These are phyloP conservation scores for Solenopsis invicta DNA, from an alignment of 1,140 invertebrate genomes.

Conservation along the genomic window DNA sequence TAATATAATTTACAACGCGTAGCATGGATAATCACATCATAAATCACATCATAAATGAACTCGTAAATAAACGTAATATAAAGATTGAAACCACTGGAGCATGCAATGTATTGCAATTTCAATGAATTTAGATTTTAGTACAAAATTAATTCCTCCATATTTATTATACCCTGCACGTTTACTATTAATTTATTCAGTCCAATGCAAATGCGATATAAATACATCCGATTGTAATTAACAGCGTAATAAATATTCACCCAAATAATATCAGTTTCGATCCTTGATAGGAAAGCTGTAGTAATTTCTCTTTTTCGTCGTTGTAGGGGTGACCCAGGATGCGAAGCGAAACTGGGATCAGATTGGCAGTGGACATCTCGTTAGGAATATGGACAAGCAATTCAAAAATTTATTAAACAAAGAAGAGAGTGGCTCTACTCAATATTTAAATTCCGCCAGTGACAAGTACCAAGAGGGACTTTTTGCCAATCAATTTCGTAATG, in stretches of 20 bases:
- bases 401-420: not conserved
- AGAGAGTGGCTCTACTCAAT: not conserved
- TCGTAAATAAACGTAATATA: not conserved
- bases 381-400: not conserved
- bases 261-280: not conserved
- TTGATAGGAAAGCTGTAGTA: not conserved
- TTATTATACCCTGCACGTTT: not conserved
- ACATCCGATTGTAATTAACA: conserved; percentile 12
- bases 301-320: conserved; percentile 18
- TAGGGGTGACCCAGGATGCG: not conserved
- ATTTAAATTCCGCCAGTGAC: not conserved
- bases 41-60: conserved; percentile 1
- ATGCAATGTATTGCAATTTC: conserved; percentile 23
- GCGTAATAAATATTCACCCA: not conserved
- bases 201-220: conserved; percentile 12
- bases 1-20: not conserved
- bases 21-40: not conserved
- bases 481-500: not conserved
- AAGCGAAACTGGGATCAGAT: conserved; percentile 83
- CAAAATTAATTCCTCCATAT: not conserved
- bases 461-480: not conserved
- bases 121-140: conserved; percentile 22
- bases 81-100: not conserved
- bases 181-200: not conserved
- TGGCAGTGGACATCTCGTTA: conserved; percentile 38